phyloP scores from a whole-genome alignment of 2,797 vertebrate species.

The Enteromius thamalakanensis region DNA sequence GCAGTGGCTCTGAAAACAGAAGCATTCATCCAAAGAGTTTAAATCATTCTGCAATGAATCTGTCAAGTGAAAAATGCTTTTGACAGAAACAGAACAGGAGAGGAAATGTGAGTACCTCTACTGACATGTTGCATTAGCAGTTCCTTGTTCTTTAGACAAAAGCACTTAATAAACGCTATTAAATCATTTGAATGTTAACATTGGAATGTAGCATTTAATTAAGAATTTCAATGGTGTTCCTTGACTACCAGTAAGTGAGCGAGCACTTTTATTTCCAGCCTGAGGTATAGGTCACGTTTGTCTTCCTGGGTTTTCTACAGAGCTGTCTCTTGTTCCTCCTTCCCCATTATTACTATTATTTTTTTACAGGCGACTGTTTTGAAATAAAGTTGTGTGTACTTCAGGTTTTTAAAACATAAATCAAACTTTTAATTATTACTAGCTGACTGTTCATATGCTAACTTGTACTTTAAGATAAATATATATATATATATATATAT shows the following conservation, averaged over 20 bases:
- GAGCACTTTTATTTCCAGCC: background rate
- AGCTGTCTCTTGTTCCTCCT: background rate
- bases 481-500: too few species aligned
- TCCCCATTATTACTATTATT: too few species aligned
- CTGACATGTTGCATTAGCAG: background rate
- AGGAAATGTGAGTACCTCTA: background rate
- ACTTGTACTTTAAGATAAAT: too few species aligned
- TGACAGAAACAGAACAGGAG: background rate
- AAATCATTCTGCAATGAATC: slow-evolving; percentile 1
- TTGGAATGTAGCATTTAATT: background rate
- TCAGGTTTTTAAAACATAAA: background rate
- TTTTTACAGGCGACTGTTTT: background rate
- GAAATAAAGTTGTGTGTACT: background rate
- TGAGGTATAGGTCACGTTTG: background rate
- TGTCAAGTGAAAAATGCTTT: background rate
- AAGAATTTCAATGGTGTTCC: background rate
- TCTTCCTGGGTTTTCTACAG: background rate
- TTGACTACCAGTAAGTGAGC: slow-evolving; percentile 8
- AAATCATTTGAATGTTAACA: background rate
- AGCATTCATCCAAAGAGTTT: background rate
- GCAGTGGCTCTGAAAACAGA: slow-evolving; percentile 31
- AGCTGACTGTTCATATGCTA: background rate
- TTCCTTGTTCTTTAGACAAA: background rate
- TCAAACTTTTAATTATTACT: background rate
- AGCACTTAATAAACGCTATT: background rate